Evolutionary conservation across 2,113 vertebrate genomes (phyloP), one percentile per base, ranked within the genome.

Genomic region (Sarotherodon lohbergeri): DNA sequence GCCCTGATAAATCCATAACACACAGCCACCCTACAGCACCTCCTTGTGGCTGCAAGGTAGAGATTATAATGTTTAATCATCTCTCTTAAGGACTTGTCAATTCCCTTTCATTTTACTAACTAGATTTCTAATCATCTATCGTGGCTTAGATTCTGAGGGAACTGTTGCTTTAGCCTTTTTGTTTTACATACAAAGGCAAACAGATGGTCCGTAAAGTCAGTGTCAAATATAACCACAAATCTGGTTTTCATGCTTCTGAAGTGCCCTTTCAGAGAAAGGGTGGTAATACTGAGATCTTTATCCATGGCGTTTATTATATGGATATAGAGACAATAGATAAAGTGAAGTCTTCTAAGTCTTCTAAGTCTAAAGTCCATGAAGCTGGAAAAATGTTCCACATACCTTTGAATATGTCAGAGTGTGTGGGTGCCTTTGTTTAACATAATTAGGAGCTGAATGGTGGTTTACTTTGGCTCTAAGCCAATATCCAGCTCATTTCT

Each of bases 391-490:
- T 89, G 57, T 3, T 82, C 84, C 80, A 66, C 83, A 90, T 91
- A 82, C 52, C 27, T 78, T 86, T 54, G 16, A 81, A 36, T 87
- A 82, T 78, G 83, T 89, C 84, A 89, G 12, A 78, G 27, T 71
- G 46, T 46, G 41, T 78, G 61, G n/a, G 54, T 29, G 3, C 80
- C 86, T 88, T 95, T 93, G 88, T 95, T 94, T 61, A 87, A 86
- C 24, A 87, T 24, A 89, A 80, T 88, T 86, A 81, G 22, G 27
- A 88, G 78, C 56, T 82, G 59, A 86, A 54, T 78, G 56, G 27
- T 91, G 82, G 86, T 95, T 94, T 93, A 84, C 61, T 86, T 92
- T 95, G 95, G 91, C 91, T 76, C 34, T 5, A 5, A 16, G 22
- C 81, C 89, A 90, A 52, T 29, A 29, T 84, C 81, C 76, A 82